These are phyloP conservation scores for Hepsetus odoe DNA, from an alignment of 2,113 vertebrate species.

Conservation along the genomic window DNA sequence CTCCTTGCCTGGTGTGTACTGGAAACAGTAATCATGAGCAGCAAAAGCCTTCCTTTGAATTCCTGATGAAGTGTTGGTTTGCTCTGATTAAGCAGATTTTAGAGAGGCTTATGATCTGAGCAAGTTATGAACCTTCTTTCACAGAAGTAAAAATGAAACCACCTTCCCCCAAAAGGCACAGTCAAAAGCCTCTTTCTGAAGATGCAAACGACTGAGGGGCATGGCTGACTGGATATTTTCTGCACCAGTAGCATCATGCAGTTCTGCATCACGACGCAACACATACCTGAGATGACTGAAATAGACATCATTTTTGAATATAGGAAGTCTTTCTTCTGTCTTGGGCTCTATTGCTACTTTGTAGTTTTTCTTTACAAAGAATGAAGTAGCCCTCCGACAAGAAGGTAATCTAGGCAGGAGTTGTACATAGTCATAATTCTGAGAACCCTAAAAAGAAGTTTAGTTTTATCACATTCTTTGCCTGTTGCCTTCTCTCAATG, in stretches of 20 bases:
- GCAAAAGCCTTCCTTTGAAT: not conserved
- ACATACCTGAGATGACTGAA: not conserved
- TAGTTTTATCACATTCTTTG: too few relatives aligned
- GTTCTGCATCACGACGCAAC: too few relatives aligned
- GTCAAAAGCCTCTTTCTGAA: not conserved
- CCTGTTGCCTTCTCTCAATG: not conserved
- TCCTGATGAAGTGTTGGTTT: not conserved
- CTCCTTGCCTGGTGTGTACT: not conserved
- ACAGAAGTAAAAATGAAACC: not conserved
- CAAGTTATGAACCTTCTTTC: not conserved
- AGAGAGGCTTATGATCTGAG: not conserved
- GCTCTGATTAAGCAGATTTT: not conserved
- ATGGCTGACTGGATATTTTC: too few relatives aligned
- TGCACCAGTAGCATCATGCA: not conserved
- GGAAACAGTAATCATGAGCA: slow-evolving; percentile 1
- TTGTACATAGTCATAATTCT: not conserved
- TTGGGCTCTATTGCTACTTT: not conserved
- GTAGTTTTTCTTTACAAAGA: not conserved
- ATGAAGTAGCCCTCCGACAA: not conserved
- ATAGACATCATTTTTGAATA: not conserved
- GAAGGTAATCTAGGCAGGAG: not conserved
- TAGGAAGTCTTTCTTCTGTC: not conserved
- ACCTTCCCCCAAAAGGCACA: too few relatives aligned
- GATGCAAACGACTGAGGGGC: not conserved
- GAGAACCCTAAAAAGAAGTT: not conserved